Percentiles rank a stretch among this genome's conserved stretches.
Evolutionary conservation across 2,113 vertebrate species (phyloP).

Genomic region (Embiotoca jacksoni): DNA sequence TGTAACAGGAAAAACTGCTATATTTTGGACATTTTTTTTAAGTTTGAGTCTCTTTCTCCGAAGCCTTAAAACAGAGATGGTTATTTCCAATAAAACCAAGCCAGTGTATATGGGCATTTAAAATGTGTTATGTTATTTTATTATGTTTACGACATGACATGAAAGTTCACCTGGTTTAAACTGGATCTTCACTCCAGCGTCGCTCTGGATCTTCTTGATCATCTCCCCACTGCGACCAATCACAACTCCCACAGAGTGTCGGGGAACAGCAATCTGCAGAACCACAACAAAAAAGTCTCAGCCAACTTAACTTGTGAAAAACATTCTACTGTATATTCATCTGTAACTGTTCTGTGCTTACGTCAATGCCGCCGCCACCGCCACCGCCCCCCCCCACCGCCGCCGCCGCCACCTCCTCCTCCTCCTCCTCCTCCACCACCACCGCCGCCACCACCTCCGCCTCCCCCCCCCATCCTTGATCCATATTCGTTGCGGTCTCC

Average conservation of each 20-base stretch:
- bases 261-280: slow-evolving; percentile 89
- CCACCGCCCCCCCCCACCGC: slow-evolving; percentile 17
- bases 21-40: too few relatives aligned
- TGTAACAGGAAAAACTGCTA: too few relatives aligned
- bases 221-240: slow-evolving; percentile 94
- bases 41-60: too few relatives aligned
- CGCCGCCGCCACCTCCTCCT: too few relatives aligned
- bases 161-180: slow-evolving; percentile 91
- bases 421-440: too few relatives aligned
- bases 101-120: too few relatives aligned
- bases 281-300: not conserved
- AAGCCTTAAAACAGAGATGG: too few relatives aligned
- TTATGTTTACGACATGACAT: not conserved
- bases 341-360: slow-evolving; percentile 40
- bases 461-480: slow-evolving; percentile 86
- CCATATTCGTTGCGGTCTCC: slow-evolving; percentile 90
- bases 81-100: too few relatives aligned
- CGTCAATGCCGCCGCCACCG: slow-evolving; percentile 77
- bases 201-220: slow-evolving; percentile 96
- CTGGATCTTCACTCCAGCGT: slow-evolving; percentile 93
- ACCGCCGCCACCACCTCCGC: slow-evolving; percentile 42
- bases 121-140: too few relatives aligned
- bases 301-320: not conserved
- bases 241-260: slow-evolving; percentile 93
- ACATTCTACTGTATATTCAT: not conserved